A percentile compares a stretch with the other conserved stretches of the same genome.
These are phyloP conservation scores for Anthrax anthrax DNA, from an alignment of 2,888 invertebrate species.

Conservation along the genomic window DNA sequence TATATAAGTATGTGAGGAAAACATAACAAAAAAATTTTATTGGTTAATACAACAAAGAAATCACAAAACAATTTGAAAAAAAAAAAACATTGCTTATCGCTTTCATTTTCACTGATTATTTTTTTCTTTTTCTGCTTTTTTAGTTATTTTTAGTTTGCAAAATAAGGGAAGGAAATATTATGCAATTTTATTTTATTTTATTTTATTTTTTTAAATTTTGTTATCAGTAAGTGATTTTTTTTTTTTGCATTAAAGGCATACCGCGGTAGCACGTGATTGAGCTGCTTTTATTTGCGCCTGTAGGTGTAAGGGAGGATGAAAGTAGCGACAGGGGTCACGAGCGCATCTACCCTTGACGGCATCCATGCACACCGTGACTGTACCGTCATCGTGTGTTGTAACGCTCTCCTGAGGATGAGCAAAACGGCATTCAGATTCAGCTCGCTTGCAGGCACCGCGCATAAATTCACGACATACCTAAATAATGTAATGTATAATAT, in stretches of 20 bases:
- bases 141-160: no score
- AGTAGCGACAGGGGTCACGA: slow-evolving; percentile 99
- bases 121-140: no score
- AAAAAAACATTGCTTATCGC: no score
- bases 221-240: no score
- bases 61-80: no score
- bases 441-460: slow-evolving; percentile 96
- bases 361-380: slow-evolving; percentile 99
- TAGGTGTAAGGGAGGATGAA: slow-evolving; percentile 99
- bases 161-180: no score
- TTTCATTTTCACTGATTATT: background rate
- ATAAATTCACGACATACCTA: slow-evolving; percentile 97
- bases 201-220: background rate
- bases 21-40: no score
- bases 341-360: slow-evolving; percentile 97
- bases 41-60: no score
- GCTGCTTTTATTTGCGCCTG: slow-evolving; percentile 97
- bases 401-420: slow-evolving; percentile 97
- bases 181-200: slow-evolving; percentile 1
- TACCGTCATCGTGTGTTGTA: slow-evolving; percentile 93
- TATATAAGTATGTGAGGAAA: no score
- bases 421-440: slow-evolving; percentile 96
- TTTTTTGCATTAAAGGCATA: slow-evolving; percentile 38
- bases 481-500: slow-evolving; percentile 19
- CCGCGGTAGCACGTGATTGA: slow-evolving; percentile 85